Conservation (phyloP, 2,113 vertebrate species). For the Pollachius pollachius region DNA sequence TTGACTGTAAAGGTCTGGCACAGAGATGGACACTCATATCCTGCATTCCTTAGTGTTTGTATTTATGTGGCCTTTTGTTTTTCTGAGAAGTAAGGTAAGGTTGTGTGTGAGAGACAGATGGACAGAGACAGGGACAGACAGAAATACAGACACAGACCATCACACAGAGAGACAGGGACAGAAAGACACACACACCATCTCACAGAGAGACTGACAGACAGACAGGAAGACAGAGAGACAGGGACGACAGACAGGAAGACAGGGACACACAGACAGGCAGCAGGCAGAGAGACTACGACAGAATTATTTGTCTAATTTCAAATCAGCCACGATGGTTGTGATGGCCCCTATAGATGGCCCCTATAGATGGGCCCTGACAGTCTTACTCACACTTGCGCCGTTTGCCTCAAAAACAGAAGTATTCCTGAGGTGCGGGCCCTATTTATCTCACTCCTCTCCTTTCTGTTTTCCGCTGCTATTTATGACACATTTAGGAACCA, state of each 20-base stretch:
- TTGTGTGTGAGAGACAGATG: background rate
- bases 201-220: background rate
- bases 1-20: no score
- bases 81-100: no score
- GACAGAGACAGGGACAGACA: background rate
- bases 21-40: no score
- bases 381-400: conserved; percentile 3
- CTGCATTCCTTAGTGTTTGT: background rate
- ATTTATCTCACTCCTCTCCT: conserved; percentile 20
- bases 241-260: background rate
- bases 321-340: conserved; percentile 20
- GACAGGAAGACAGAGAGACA: background rate
- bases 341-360: conserved; percentile 21
- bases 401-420: conserved; percentile 15
- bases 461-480: conserved; percentile 27
- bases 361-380: conserved; percentile 1
- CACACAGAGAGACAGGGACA: background rate
- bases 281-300: conserved; percentile 6
- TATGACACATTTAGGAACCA: conserved; percentile 37
- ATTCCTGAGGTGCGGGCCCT: conserved; percentile 16
- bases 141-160: background rate
- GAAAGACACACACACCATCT: background rate
- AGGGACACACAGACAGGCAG: background rate
- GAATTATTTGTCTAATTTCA: conserved; percentile 1
- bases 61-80: background rate